Conservation (phyloP, 1,140 invertebrate species). For the Rhyacophila brunnea region DNA sequence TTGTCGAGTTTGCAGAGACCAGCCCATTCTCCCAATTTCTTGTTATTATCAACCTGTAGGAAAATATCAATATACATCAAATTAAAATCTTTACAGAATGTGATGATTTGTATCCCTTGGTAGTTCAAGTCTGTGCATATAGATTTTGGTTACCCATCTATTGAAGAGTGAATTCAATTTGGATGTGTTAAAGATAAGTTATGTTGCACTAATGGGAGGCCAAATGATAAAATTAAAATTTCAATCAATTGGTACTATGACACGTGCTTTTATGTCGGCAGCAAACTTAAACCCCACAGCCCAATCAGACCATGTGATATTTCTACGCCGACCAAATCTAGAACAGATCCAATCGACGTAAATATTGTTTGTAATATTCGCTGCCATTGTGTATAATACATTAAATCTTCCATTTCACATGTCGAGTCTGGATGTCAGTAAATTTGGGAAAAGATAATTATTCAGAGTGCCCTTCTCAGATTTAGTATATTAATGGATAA, state of each 20-base stretch:
- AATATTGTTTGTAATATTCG: constrained; percentile 20
- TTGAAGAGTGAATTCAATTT: too few relatives aligned
- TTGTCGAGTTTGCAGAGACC: constrained; percentile 99
- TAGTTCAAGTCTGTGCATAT: too few relatives aligned
- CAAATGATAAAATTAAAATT: constrained; percentile 20
- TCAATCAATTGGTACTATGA: constrained; percentile 32
- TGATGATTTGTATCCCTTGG: too few relatives aligned
- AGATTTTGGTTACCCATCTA: too few relatives aligned
- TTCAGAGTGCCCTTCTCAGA: too few relatives aligned
- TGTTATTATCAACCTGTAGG: constrained; percentile 89
- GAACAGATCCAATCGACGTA: constrained; percentile 23
- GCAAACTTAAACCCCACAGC: constrained; percentile 9
- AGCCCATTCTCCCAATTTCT: constrained; percentile 98
- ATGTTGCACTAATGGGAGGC: constrained; percentile 35
- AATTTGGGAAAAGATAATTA: too few relatives aligned
- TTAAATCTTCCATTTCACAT: too few relatives aligned
- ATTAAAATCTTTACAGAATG: too few relatives aligned
- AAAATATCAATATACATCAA: too few relatives aligned
- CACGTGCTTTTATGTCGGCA: constrained; percentile 33
- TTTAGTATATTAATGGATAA: too few relatives aligned
- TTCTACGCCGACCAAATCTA: constrained; percentile 24
- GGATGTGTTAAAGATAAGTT: too few relatives aligned
- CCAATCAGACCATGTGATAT: constrained; percentile 19
- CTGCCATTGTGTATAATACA: constrained; percentile 11
- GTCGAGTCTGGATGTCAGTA: too few relatives aligned